Conservation (phyloP, 2,888 invertebrate genomes). For the Himalopsyche anomala region DNA sequence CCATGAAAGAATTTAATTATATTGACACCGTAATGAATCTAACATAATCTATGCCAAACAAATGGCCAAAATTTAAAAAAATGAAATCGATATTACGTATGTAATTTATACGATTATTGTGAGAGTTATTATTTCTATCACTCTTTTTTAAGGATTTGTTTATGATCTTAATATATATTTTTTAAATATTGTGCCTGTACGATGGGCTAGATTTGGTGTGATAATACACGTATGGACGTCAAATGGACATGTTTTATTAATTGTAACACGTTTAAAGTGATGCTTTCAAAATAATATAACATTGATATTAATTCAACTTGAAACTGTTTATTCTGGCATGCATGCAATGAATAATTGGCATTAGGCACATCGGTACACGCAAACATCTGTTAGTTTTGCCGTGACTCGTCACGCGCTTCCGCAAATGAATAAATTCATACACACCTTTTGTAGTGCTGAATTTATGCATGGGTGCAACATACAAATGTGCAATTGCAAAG, state of each 20-base stretch:
- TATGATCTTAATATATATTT: too few relatives aligned
- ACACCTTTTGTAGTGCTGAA: slow-evolving; percentile 49
- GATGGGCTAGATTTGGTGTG: background rate
- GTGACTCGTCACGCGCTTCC: slow-evolving; percentile 57
- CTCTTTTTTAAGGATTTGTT: too few relatives aligned
- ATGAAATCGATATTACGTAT: too few relatives aligned
- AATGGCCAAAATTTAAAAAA: too few relatives aligned
- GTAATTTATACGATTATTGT: too few relatives aligned
- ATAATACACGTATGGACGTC: background rate
- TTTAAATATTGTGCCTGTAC: too few relatives aligned
- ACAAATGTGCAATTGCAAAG: slow-evolving; percentile 13
- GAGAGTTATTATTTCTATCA: too few relatives aligned
- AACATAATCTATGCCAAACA: too few relatives aligned
- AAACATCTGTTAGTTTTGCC: slow-evolving; percentile 55
- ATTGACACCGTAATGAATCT: too few relatives aligned
- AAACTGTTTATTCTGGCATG: slow-evolving; percentile 27
- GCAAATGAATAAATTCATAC: slow-evolving; percentile 57
- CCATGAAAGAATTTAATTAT: too few relatives aligned
- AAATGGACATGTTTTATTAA: background rate
- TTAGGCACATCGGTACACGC: slow-evolving; percentile 44
- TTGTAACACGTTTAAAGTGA: slow-evolving; percentile 9
- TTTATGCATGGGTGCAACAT: slow-evolving; percentile 42
- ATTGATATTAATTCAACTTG: slow-evolving; percentile 28
- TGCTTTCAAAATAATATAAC: slow-evolving; percentile 7
- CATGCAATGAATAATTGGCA: slow-evolving; percentile 45